Evolutionary conservation across 2,888 invertebrate species (phyloP), one percentile per base, ranked within the genome.

Genomic region (Himalopsyche tibetana): DNA sequence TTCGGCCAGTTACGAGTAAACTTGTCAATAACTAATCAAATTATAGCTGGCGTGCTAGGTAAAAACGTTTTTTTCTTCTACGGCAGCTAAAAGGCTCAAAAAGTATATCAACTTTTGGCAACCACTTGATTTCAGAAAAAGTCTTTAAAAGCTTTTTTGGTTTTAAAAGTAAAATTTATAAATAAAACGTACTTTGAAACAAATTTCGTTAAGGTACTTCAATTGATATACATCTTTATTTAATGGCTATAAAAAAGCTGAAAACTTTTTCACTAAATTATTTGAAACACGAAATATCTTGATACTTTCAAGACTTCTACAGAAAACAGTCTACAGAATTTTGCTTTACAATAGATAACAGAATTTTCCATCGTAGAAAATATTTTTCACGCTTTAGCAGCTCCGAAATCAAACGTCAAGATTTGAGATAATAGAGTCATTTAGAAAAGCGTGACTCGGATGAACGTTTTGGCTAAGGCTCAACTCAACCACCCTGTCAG

Each of bases 261-360:
- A 36, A 74, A 74, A 74, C 36, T 74, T 74, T 36, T 38, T 0
- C 74, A 74, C 12, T 74, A 36, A 74, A 74, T 74, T 36, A 74
- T 74, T 74, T 38, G 74, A 74, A 74, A 74, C 74, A 74, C 12
- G 74, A 74, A 74, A 74, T 74, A 74, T 74, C 38, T 74, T 15
- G 19, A 74, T 6, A 19, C 19, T 74, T 74, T 74, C 2, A 56
- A 56, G n/a, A 56, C 56, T 56, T 4, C 28, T 28, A 28, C 28
- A 63, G 19, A 38, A 74, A 36, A 74, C 69, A 38, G 38, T 38
- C 74, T 28, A 11, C 15, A 36, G 36, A 11, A 36, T 36, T 74
- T 74, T 74, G 36, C 38, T 38, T 15, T 5, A 36, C 74, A 36
- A 15, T 38, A 74, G 74, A 74, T 74, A 74, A 36, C 74, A 36